Base-by-base conservation (phyloP, 2,113 vertebrate genomes). In the Gymnobelideus leadbeateri region DNA sequence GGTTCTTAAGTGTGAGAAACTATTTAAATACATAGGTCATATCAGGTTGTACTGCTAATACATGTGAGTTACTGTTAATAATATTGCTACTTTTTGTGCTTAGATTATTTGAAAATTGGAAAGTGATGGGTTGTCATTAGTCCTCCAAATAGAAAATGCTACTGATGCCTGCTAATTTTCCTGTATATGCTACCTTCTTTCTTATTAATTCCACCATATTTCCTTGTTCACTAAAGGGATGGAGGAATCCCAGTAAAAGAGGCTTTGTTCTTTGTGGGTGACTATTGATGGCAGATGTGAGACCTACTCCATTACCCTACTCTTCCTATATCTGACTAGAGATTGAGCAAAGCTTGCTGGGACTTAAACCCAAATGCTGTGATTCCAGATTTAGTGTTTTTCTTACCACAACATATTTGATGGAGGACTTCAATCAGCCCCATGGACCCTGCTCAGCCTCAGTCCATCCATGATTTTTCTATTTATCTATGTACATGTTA, bases 11-110 rank as follows among this genome's bases (percentile, higher is more conserved):
- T 52, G 31, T n/a, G 57, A 97, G 93, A 26, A 96, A 95, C 96
- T 97, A 96, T 97, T 97, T 97, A 97, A 98, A 95, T 92, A 46
- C 90, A 90, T 9, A 91, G 93, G 94, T n/a, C 6, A 46, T 94
- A 95, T 95, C 92, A 96, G 92, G 49, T 91, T 93, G 89, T 55
- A 31, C 53, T 89, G 77, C 94, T 94, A 50, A 90, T 90, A 89
- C 92, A 50, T 47, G 77, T 50, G n/a, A 96, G 53, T 43, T 94
- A 94, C 68, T 92, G 90, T 25, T 61, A 96, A 55, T 89, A 90
- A 92, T 51, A 95, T 2, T 61, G 28, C 68, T 43, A 84, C n/a
- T 37, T 84, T 43, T 84, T 16, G n/a, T 43, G 16, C n/a, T 19
- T 84, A 84, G 19, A 23, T 43, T 43, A 84, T 84, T 84, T 84